Percentiles rank a stretch among this genome's conserved stretches.
Evolutionary conservation across 2,797 vertebrate genomes (phyloP).

Genomic region (Furcifer pardalis): DNA sequence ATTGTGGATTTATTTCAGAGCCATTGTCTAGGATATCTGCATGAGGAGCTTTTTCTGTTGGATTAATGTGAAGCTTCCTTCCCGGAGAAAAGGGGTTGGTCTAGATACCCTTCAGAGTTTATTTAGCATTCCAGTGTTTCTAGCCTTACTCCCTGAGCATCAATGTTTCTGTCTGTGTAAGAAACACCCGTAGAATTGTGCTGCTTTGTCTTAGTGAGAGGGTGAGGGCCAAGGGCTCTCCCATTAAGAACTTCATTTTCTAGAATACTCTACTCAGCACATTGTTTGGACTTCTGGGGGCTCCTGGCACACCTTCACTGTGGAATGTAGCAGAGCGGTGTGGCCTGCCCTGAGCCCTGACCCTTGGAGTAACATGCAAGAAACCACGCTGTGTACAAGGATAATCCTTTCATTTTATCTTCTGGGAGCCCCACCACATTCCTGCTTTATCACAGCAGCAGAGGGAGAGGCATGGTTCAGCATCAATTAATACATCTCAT

Average conservation of each 20-base stretch:
- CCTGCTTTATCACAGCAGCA: constrained; percentile 10
- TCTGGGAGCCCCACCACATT: constrained; percentile 12
- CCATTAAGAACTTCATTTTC: not conserved
- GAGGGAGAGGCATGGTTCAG: not conserved
- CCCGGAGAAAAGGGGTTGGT: not conserved
- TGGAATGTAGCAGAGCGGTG: constrained; percentile 7
- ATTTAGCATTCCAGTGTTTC: not conserved
- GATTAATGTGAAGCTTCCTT: not conserved
- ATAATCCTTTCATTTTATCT: not conserved
- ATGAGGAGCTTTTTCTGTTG: not conserved
- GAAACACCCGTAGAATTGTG: not conserved
- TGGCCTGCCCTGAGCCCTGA: not conserved
- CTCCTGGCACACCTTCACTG: not conserved
- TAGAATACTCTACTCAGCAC: too few relatives aligned
- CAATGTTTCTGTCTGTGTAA: not conserved
- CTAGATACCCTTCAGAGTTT: not conserved
- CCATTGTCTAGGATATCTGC: not conserved
- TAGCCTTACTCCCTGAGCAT: not conserved
- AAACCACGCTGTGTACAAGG: not conserved
- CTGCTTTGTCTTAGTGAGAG: not conserved
- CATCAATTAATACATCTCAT: not conserved
- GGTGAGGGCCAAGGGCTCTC: not conserved
- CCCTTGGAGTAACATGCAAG: not conserved
- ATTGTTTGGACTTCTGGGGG: not conserved
- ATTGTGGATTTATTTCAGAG: too few relatives aligned